A percentile compares a stretch with the other conserved stretches of the same genome.
These are phyloP conservation scores for Schrankia costaestrigalis DNA, from an alignment of 2,888 invertebrate species.

Conservation along the genomic window DNA sequence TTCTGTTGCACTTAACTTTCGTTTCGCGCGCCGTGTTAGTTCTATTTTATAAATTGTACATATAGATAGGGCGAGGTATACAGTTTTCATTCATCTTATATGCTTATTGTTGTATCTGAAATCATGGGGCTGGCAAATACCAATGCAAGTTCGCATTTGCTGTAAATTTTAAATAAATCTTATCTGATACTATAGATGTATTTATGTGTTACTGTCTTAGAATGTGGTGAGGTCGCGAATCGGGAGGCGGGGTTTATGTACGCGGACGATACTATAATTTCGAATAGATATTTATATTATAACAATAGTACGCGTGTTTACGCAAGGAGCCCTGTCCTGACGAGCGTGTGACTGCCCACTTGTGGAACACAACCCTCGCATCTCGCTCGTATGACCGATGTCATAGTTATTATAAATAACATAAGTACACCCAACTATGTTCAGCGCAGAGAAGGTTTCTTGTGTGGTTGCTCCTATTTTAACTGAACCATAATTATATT, in stretches of 20 bases:
- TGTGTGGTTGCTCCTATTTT: slow-evolving; percentile 58
- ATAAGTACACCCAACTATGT: slow-evolving; percentile 39
- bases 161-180: slow-evolving; percentile 47
- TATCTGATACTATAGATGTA: slow-evolving; percentile 60
- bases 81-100: slow-evolving; percentile 61
- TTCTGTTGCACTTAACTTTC: slow-evolving; percentile 73
- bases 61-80: slow-evolving; percentile 74
- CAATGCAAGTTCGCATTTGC: slow-evolving; percentile 65
- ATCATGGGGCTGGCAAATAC: slow-evolving; percentile 56
- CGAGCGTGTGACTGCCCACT: slow-evolving; percentile 22
- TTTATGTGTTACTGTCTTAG: slow-evolving; percentile 57
- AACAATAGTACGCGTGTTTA: slow-evolving; percentile 14
- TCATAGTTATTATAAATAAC: slow-evolving; percentile 44
- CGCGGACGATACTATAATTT: slow-evolving; percentile 10
- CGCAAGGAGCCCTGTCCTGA: slow-evolving; percentile 16
- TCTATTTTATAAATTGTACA: slow-evolving; percentile 72
- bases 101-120: slow-evolving; percentile 68
- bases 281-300: slow-evolving; percentile 9
- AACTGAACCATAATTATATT: slow-evolving; percentile 49
- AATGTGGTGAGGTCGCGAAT: slow-evolving; percentile 43
- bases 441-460: slow-evolving; percentile 48
- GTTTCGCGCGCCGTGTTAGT: slow-evolving; percentile 71
- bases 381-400: slow-evolving; percentile 45
- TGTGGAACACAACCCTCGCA: slow-evolving; percentile 58
- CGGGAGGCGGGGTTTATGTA: slow-evolving; percentile 29